Percentiles rank a stretch among this genome's conserved stretches.
phyloP scores from a whole-genome alignment of 2,888 invertebrate genomes.

The Argynnis bischoffii region DNA sequence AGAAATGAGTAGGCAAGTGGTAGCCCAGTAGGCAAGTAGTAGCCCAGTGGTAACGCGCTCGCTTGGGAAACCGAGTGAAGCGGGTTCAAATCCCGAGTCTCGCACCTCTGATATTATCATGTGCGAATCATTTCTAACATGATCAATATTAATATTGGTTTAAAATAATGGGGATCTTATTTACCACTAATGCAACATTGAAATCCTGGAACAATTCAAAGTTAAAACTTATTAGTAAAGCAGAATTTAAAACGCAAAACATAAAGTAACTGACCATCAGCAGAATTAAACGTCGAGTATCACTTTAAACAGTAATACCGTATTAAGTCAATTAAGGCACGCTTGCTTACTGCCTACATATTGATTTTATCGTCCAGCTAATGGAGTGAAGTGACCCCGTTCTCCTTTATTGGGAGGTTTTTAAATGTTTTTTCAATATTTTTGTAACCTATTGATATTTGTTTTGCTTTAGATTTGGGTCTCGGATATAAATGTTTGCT shows the following conservation, averaged over 20 bases:
- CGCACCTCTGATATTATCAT: too few species aligned
- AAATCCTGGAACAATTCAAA: too few species aligned
- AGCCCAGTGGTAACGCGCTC: too few species aligned
- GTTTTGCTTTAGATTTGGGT: background rate
- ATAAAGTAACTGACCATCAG: constrained; percentile 3
- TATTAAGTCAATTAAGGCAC: constrained; percentile 38
- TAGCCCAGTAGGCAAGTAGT: too few species aligned
- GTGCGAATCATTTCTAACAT: too few species aligned
- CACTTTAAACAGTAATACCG: constrained; percentile 36
- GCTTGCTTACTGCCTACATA: constrained; percentile 45
- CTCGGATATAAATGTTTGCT: background rate
- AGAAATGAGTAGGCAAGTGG: too few species aligned
- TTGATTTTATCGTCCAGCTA: constrained; percentile 53
- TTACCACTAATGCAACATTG: too few species aligned
- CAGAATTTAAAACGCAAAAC: constrained; percentile 8
- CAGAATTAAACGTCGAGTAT: constrained; percentile 30
- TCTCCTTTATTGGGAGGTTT: constrained; percentile 31
- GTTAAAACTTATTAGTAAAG: background rate
- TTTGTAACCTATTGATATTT: background rate
- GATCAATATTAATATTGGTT: too few species aligned
- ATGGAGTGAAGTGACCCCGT: constrained; percentile 49
- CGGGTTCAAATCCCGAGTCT: too few species aligned
- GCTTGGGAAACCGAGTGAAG: too few species aligned
- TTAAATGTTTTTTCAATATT: constrained; percentile 18
- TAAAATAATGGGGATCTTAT: too few species aligned